Base-by-base conservation (phyloP, 2,888 invertebrate genomes). In the Lucinisca nassula region DNA sequence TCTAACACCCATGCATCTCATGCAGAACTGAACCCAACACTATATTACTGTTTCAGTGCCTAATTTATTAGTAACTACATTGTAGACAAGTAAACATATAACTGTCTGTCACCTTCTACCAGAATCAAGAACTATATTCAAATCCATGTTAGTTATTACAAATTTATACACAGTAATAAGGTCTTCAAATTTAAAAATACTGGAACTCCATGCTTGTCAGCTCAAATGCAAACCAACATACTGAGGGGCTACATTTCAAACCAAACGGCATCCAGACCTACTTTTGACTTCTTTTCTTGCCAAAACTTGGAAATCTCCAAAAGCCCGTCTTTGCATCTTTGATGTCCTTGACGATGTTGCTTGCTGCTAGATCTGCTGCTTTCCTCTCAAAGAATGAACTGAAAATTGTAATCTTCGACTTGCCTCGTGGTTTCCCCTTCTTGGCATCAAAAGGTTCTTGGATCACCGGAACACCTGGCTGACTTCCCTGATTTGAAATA, bases 371-470 rank as follows among this genome's bases (percentile, higher is more conserved):
- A 12, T 88, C 87, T 51, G 93, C 92, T 45, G 93, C 93, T 85
- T 94, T 95, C 82, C 93, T 92, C 86, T 95, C 95, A 91, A 95
- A 95, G 88, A 94, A 94, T 6, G 94, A 94, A 85, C 94, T 95
- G 12, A 95, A 89, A 40, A 95, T 93, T n/a, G 94, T 94, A 79
- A 95, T 95, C 90, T 94, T 94, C 21, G 94, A 93, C 74, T 94
- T 91, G 24, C 84, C 85, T 58, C 83, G 86, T 24, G 72, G 67
- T 30, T 85, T 77, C 10, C 84, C 37, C 67, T 89, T 89, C 74
- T 90, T 91, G 14, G 74, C 73, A 17, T 88, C 79, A 12, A 79
- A 45, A 12, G 88, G 88, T 49, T 85, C 86, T n/a, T 67, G 79
- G 24, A 79, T 76, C 27, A 82, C 45, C 0, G 91, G 87, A 14